Evolutionary conservation across 2,888 invertebrate genomes (phyloP).

Genomic region (Graphium colonna): DNA sequence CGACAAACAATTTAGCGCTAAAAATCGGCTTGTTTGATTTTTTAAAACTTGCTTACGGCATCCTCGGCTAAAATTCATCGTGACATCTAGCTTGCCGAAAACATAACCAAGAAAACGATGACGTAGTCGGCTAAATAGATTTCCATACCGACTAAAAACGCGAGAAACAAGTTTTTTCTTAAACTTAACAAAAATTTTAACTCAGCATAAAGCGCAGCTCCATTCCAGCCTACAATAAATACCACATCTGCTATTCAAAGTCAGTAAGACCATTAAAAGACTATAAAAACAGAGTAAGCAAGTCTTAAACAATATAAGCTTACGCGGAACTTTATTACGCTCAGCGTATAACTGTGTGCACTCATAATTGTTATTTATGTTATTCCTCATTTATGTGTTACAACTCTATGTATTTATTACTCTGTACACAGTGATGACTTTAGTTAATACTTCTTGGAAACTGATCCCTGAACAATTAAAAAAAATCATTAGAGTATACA

Average conservation of each 20-base stretch:
- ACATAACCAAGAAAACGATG: too few species aligned
- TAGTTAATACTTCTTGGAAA: not conserved
- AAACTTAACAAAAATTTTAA: too few species aligned
- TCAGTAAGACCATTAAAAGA: not conserved
- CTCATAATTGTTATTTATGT: conserved; percentile 7
- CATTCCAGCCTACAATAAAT: not conserved
- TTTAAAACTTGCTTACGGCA: too few species aligned
- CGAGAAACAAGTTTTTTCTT: too few species aligned
- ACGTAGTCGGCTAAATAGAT: too few species aligned
- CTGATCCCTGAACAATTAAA: not conserved
- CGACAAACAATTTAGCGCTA: too few species aligned
- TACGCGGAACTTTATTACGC: conserved; percentile 2
- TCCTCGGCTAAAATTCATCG: too few species aligned
- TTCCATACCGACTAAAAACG: too few species aligned
- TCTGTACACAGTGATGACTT: conserved; percentile 2
- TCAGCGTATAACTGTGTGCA: not conserved
- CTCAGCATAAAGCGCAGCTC: not conserved
- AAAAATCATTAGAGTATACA: too few species aligned
- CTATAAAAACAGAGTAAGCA: conserved; percentile 1
- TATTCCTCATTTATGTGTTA: not conserved
- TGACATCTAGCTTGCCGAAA: too few species aligned
- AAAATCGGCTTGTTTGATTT: too few species aligned
- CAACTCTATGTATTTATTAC: conserved; percentile 9
- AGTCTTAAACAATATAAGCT: conserved; percentile 2
- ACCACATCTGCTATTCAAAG: not conserved